Conservation (phyloP, 2,888 invertebrate species). For the Sarcophaga rosellei region DNA sequence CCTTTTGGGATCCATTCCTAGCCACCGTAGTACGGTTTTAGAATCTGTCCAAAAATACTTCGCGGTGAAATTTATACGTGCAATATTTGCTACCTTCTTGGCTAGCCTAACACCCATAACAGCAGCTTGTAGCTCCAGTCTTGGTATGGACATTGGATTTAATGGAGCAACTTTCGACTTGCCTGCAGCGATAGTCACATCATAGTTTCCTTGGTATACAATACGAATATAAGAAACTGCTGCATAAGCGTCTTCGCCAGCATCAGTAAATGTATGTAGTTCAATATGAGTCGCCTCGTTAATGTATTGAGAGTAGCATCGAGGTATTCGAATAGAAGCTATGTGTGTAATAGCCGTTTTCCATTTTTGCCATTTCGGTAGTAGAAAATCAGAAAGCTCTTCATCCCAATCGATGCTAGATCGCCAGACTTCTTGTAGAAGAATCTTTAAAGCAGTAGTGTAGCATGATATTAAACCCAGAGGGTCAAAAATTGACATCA, state of each 20-base stretch:
- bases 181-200: constrained; percentile 26
- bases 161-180: constrained; percentile 61
- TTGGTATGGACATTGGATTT: constrained; percentile 56
- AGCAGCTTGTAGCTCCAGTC: constrained; percentile 63
- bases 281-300: constrained; percentile 23
- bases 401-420: constrained; percentile 59
- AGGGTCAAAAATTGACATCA: constrained; percentile 48
- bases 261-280: constrained; percentile 57
- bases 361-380: constrained; percentile 45
- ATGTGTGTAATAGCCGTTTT: constrained; percentile 30
- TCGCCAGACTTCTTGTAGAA: constrained; percentile 64
- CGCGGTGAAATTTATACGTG: constrained; percentile 18
- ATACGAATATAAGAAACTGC: constrained; percentile 54
- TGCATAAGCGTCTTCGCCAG: constrained; percentile 57
- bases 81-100: constrained; percentile 16
- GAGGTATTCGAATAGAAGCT: constrained; percentile 36
- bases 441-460: constrained; percentile 61
- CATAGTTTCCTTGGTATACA: background rate
- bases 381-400: background rate
- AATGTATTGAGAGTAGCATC: constrained; percentile 43
- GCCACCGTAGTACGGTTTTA: constrained; percentile 63
- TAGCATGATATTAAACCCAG: constrained; percentile 60
- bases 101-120: constrained; percentile 48
- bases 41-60: constrained; percentile 44
- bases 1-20: constrained; percentile 54